phyloP scores from a whole-genome alignment of 2,797 vertebrate species.

The Atherinosoma microstoma region DNA sequence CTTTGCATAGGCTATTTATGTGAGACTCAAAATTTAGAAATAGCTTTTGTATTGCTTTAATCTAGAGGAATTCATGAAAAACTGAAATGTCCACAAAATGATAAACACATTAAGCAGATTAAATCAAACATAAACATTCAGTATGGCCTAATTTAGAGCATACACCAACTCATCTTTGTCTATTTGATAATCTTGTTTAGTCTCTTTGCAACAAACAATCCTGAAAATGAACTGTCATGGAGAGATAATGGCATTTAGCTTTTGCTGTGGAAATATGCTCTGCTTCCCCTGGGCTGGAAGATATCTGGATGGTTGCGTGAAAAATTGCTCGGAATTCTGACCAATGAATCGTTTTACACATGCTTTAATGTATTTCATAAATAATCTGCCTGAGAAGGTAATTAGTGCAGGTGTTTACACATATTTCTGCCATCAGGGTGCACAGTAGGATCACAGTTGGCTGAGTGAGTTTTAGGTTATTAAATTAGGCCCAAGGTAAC shows the following conservation, averaged over 20 bases:
- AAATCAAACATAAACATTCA: slow-evolving; percentile 67
- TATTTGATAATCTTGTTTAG: slow-evolving; percentile 69
- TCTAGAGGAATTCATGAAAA: slow-evolving; percentile 42
- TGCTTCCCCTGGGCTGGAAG: slow-evolving; percentile 57
- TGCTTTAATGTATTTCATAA: slow-evolving; percentile 80
- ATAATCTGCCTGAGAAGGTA: slow-evolving; percentile 78
- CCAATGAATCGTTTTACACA: slow-evolving; percentile 77
- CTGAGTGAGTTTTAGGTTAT: slow-evolving; percentile 78
- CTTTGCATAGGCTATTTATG: slow-evolving; percentile 36
- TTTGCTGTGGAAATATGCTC: slow-evolving; percentile 42
- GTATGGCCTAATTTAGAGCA: slow-evolving; percentile 41
- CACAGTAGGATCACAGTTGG: slow-evolving; percentile 80
- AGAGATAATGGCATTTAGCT: slow-evolving; percentile 58
- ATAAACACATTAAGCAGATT: slow-evolving; percentile 71
- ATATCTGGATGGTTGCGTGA: slow-evolving; percentile 68
- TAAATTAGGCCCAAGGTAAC: slow-evolving; percentile 79
- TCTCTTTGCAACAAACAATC: slow-evolving; percentile 59
- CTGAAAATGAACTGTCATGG: slow-evolving; percentile 68
- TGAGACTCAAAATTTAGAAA: slow-evolving; percentile 36
- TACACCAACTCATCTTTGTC: slow-evolving; percentile 52
- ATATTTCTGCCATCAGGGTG: slow-evolving; percentile 81
- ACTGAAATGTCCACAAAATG: slow-evolving; percentile 34
- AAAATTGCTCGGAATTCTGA: slow-evolving; percentile 76
- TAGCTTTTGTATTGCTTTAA: slow-evolving; percentile 30
- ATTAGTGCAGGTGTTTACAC: slow-evolving; percentile 84